Evolutionary conservation across 2,113 vertebrate genomes (phyloP), one percentile per base, ranked within the genome.

Genomic region (Rynchops niger): DNA sequence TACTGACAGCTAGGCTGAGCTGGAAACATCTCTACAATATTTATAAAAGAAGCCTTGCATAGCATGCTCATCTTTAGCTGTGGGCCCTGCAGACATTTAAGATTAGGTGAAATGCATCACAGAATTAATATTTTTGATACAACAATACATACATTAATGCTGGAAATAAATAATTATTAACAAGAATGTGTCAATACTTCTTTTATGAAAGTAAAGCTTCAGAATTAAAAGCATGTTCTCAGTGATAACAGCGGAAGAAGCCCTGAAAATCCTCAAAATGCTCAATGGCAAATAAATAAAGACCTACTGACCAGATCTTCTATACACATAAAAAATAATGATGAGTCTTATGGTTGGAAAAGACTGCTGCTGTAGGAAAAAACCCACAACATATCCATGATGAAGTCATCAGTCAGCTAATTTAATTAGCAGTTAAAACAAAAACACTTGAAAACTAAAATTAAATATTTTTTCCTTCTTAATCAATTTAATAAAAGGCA

Each of bases 351-450:
- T 6, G 63, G 38, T 21, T 56, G 47, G 47, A 82, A 95, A 81
- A 11, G 21, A 34, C 38, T 89, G 8, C 23, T 91, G 25, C 40
- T 69, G 90, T 84, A 55, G 29, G 67, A 66, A 50, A 80, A 53
- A 94, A 63, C 4, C 8, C 47, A 50, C 63, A 52, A 77, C 5
- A 65, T 66, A 47, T 47, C 65, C 27, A 20, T 42, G 36, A 92
- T 67, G 38, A 76, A 90, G n/a, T 86, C 45, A 96, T 92, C 47
- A 90, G n/a, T 56, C 43, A 77, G 52, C 16, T 90, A 94, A 97
- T 29, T 63, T 62, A 96, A 95, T 87, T 91, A 98, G 38, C 21
- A 91, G 36, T 66, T 65, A 36, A 91, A 96, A 67, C 58, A 96
- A 88, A 87, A 53, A 20, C 34, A 72, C 47, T 79, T 47, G 80